Percentiles rank a stretch among this genome's conserved stretches.
Evolutionary conservation across 2,797 vertebrate genomes (phyloP).

Genomic region (Rhyacichthys aspro): DNA sequence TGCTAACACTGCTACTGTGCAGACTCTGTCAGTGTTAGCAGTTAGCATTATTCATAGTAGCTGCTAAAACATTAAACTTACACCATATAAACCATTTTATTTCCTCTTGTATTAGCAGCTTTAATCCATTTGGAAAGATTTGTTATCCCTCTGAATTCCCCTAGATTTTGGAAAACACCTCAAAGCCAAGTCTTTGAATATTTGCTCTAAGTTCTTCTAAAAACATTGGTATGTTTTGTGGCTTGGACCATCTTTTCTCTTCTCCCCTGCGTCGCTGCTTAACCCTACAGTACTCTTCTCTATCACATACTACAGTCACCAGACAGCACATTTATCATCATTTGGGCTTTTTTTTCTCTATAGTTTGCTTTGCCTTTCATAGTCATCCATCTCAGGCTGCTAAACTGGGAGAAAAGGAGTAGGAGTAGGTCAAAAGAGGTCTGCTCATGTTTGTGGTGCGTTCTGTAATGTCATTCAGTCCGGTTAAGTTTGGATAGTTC

Average conservation of each 20-base stretch:
- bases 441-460: slow-evolving; percentile 33
- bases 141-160: slow-evolving; percentile 9
- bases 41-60: too few relatives aligned
- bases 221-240: slow-evolving; percentile 16
- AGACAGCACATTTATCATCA: slow-evolving; percentile 13
- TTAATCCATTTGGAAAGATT: too few relatives aligned
- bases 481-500: slow-evolving; percentile 50
- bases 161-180: slow-evolving; percentile 1
- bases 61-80: too few relatives aligned
- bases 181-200: background rate
- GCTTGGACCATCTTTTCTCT: slow-evolving; percentile 21
- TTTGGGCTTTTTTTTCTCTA: background rate
- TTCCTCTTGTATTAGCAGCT: too few relatives aligned
- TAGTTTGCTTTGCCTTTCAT: slow-evolving; percentile 39
- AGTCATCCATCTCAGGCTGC: slow-evolving; percentile 44
- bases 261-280: slow-evolving; percentile 7
- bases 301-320: slow-evolving; percentile 6
- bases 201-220: slow-evolving; percentile 8
- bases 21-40: too few relatives aligned
- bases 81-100: background rate
- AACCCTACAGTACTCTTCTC: background rate
- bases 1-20: too few relatives aligned
- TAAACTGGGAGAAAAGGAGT: slow-evolving; percentile 30
- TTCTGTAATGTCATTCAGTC: slow-evolving; percentile 57
- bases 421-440: slow-evolving; percentile 5